Evolutionary conservation across 2,113 vertebrate genomes (phyloP).

Genomic region (Muntiacus muntjak): DNA sequence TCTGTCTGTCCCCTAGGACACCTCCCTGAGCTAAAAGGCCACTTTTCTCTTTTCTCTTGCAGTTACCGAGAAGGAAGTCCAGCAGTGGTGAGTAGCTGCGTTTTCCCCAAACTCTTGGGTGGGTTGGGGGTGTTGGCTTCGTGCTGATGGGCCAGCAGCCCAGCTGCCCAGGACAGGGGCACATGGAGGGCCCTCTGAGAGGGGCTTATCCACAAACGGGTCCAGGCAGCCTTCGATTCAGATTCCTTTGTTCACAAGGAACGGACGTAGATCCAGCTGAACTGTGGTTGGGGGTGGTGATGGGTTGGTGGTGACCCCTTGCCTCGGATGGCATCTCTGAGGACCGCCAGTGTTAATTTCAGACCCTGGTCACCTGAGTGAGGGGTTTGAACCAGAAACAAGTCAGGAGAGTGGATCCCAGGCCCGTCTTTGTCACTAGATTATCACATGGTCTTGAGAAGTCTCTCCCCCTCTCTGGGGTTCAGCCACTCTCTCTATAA

Average conservation of each 20-base stretch:
- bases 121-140: neutral
- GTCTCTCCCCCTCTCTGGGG: neutral
- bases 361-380: neutral
- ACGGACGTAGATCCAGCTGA: accelerated
- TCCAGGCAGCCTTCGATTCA: neutral
- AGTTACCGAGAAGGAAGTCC: slow-evolving; percentile 97
- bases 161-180: neutral
- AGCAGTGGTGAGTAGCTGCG: slow-evolving; percentile 91
- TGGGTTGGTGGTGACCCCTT: neutral
- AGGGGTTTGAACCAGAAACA: neutral
- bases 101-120: accelerated
- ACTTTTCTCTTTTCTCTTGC: slow-evolving; percentile 79
- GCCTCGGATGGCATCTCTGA: neutral
- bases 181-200: accelerated
- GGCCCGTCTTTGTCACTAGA: neutral
- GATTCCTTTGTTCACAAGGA: accelerated
- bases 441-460: neutral
- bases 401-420: neutral
- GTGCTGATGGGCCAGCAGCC: neutral
- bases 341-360: neutral
- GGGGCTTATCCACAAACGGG: neutral
- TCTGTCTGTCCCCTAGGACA: neutral
- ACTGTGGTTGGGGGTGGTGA: no score
- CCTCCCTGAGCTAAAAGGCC: slow-evolving; percentile 11
- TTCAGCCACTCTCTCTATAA: neutral